Conservation (phyloP, 2,113 vertebrate genomes). For the Terrapene triunguis region DNA sequence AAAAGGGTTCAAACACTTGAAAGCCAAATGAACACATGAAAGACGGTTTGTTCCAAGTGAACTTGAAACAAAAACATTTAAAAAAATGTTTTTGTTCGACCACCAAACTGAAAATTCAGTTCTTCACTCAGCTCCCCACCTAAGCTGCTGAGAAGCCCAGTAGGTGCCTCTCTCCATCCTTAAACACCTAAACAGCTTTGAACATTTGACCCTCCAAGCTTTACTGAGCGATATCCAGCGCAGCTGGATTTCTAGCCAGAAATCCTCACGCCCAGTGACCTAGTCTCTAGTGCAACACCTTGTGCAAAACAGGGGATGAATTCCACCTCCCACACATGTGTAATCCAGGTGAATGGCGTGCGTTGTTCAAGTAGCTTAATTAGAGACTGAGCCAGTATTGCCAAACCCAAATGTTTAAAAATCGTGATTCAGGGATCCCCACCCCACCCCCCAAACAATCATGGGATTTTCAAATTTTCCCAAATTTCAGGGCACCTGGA, state of each 20-base stretch:
- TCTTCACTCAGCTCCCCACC: neutral
- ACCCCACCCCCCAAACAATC: neutral
- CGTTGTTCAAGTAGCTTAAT: neutral
- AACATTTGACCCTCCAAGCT: neutral
- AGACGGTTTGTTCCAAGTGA: neutral
- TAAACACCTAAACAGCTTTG: neutral
- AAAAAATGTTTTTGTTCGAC: neutral
- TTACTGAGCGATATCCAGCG: neutral
- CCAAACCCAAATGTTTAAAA: neutral
- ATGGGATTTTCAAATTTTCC: neutral
- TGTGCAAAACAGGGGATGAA: neutral
- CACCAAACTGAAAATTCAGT: neutral
- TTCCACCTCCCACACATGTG: accelerated
- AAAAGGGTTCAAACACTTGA: neutral
- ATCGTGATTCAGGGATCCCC: neutral
- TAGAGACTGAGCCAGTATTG: neutral
- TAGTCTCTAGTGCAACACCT: neutral
- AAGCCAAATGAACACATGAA: neutral
- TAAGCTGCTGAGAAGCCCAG: neutral
- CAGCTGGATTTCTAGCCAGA: neutral
- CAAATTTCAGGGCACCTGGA: neutral
- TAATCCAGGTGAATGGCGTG: neutral
- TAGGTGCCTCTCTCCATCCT: neutral
- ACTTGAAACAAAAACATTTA: neutral
- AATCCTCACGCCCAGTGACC: neutral